Evolutionary conservation across 92 coral and sea anemone genomes (phyloP), one percentile per base, ranked within the genome.

Genomic region (Phenganax marumi): DNA sequence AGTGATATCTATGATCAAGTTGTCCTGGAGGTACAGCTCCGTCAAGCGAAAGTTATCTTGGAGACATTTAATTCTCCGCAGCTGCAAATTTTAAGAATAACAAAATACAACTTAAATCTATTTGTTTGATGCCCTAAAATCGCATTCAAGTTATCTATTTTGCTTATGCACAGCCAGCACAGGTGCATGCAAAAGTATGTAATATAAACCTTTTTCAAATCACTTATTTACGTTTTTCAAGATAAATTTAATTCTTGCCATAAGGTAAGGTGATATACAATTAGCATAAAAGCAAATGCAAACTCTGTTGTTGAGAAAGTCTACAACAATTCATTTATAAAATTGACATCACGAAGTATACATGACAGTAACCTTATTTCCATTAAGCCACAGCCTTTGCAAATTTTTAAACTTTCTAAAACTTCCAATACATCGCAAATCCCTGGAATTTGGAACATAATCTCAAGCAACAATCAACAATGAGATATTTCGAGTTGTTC

Each of bases 351-450:
- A 33, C 13, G 24, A 64, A 18, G 43, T 3, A 64, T 64, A 64
- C 2, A 68, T 10, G 14, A 7, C 22, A n/a, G 83, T 61, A 50
- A 95, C 98, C 91, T 89, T 89, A 76, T 95, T 95, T 82, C 96
- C 97, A 85, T 95, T 95, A 23, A 95, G 74, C 97, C 97, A 95
- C 56, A 95, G 85, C 79, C 93, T 80, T 77, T 95, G 97, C 54
- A 95, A 87, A 82, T 95, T 91, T 70, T 82, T 95, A 51, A 84
- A 95, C 73, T 89, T 74, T 19, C 74, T 80, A 46, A 92, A 84
- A 66, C 90, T 92, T 75, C 47, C 85, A 47, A 95, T 89, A 68
- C 84, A 70, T 57, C 86, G 87, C 16, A 95, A 86, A 11, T 85
- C 88, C 63, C 98, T 95, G 39, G 43, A 66, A 25, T 8, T 33